Evolutionary conservation across 2,797 vertebrate species (phyloP), one percentile per base, ranked within the genome.

Genomic region (Ptychobarbus kaznakovi): DNA sequence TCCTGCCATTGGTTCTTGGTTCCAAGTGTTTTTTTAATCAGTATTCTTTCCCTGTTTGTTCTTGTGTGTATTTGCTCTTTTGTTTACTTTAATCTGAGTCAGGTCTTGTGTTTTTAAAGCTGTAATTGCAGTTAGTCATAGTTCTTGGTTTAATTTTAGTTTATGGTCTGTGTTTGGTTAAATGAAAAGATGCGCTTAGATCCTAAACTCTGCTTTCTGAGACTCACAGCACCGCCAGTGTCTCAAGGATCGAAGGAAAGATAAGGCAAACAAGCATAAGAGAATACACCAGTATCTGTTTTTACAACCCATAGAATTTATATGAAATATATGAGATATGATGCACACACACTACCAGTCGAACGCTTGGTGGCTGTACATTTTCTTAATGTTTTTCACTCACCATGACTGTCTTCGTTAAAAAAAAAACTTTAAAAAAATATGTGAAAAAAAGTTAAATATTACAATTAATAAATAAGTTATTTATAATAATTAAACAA

Each of bases 1-100:
- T 56, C 73, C 53, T 77, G 35, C 61, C 35, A 10, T 16, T 77
- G 35, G 35, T 61, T 38, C 25, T 42, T 77, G 53, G 25, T 58
- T 61, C 53, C 18, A 61, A 53, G 53, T 77, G 32, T 58, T 58
- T 77, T 58, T 40, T 56, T 20, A 40, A 58, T 75, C 73, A 53
- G 18, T 42, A 12, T 77, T 61, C 12, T 58, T 58, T n/a, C 32
- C 74, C 13, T 61, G 53, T 58, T 77, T 61, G 75, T 58, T 77
- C 22, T 42, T 58, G 35, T 35, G 32, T 68, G 35, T 77, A 25
- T 38, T 38, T n/a, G 18, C 9, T 1, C 18, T 13, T 40, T 58
- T 77, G 12, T 61, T 61, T 42, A 6, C 4, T 20, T 25, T 25
- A 42, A 15, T 40, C 22, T 42, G 40, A 58, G 35, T 25, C 20